Evolutionary conservation across 2,888 invertebrate genomes (phyloP), one percentile per base, ranked within the genome.

Genomic region (Amphipyra berbera): DNA sequence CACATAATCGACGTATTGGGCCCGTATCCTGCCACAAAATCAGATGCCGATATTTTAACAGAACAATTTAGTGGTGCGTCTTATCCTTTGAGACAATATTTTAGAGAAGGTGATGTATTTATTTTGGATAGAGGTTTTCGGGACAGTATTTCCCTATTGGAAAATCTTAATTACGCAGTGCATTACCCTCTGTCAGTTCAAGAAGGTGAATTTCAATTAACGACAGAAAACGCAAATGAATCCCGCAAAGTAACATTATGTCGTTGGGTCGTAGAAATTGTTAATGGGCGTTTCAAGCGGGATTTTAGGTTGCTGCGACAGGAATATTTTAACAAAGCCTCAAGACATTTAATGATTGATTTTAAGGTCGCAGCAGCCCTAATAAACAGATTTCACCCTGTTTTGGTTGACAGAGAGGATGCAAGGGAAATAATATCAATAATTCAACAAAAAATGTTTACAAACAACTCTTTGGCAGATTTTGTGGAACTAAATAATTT

Each of bases 401-500:
- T 49, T 55, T 10, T 59, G 37, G 44, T 21, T 9, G 50, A 47
- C 50, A 45, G 64, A 48, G 55, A 55, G 13, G 59, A 60, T 60
- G 37, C 55, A 13, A 30, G n/a, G 6, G 21, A 27, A 49, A 49
- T 57, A 55, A 46, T 55, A 8, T 55, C 38, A 1, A 44, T 27
- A 14, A 27, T 55, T 7, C 27, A 55, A 12, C 38, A 46, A 35
- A 55, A 38, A 41, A 41, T 41, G 40, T 41, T 41, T 13, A 6
- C 54, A 6, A 33, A 9, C 6, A 33, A 33, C 9, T 41, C 13
- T 30, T 45, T 61, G 27, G 61, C 61, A n/a, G 55, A 61, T 45
- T 61, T 54, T 61, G 54, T 61, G 7, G 54, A 33, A 30, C 15
- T 27, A 37, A 44, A 54, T 55, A 55, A 61, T 49, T 55, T 55